Evolutionary conservation across 2,113 vertebrate species (phyloP).

Genomic region (Crocuta crocuta): DNA sequence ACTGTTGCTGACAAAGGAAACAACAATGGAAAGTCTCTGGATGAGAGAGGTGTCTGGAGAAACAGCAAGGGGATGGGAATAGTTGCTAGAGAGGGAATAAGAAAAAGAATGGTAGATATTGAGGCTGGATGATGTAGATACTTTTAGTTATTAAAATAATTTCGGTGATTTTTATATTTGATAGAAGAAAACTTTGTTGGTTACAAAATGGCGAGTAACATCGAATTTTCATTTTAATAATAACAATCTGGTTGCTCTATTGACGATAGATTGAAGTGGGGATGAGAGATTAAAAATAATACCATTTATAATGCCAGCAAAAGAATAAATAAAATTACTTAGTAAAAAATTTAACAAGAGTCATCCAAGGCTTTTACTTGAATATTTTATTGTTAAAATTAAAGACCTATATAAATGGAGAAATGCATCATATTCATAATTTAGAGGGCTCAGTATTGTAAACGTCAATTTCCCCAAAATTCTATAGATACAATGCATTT

Average conservation of each 20-base stretch:
- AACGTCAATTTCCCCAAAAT: background rate
- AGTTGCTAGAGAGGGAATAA: background rate
- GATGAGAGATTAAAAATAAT: background rate
- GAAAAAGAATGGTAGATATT: no score
- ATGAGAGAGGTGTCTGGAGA: background rate
- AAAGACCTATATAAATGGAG: background rate
- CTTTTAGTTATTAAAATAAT: background rate
- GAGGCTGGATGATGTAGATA: background rate
- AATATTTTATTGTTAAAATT: conserved; percentile 4
- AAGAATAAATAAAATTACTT: background rate
- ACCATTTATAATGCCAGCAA: background rate
- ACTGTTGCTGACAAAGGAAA: background rate
- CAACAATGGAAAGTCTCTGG: background rate
- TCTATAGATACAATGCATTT: background rate
- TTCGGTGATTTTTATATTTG: background rate
- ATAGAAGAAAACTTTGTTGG: background rate
- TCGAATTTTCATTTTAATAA: background rate
- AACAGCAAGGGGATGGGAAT: background rate
- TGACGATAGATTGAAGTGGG: background rate
- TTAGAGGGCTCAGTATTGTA: background rate
- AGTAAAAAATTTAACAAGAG: background rate
- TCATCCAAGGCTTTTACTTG: background rate
- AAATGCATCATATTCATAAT: background rate
- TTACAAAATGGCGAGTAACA: background rate
- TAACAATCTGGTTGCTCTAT: background rate